Conservation (phyloP, 2,797 vertebrate genomes). For the Enteromius treurensis region DNA sequence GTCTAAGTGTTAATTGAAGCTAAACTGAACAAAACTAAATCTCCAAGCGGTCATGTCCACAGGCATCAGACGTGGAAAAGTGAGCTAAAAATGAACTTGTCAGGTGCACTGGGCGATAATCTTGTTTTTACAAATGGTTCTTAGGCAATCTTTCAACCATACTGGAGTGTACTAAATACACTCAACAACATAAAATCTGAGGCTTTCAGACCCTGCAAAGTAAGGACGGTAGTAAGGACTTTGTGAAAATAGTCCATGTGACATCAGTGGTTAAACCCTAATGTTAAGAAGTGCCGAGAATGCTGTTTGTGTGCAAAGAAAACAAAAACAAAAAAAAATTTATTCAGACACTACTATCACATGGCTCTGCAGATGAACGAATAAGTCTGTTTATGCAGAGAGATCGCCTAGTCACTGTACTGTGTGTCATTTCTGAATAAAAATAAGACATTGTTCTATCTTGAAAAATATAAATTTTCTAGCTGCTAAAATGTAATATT, state of each 20-base stretch:
- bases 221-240: too few relatives aligned
- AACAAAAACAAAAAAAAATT: too few relatives aligned
- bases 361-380: not conserved
- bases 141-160: not conserved
- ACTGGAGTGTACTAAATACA: too few relatives aligned
- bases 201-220: too few relatives aligned
- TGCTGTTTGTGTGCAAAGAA: too few relatives aligned
- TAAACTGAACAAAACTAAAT: not conserved
- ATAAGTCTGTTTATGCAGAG: not conserved
- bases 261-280: too few relatives aligned
- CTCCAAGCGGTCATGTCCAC: not conserved
- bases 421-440: not conserved
- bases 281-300: too few relatives aligned
- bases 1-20: not conserved
- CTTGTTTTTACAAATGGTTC: not conserved
- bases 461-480: not conserved
- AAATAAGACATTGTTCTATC: not conserved
- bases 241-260: too few relatives aligned
- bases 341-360: not conserved
- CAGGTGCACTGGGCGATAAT: not conserved
- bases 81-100: not conserved
- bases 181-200: too few relatives aligned
- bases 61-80: not conserved
- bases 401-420: not conserved
- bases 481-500: not conserved